A percentile compares a stretch with the other conserved stretches of the same genome.
phyloP scores from a whole-genome alignment of 2,888 invertebrate species.

The Oscheius sp. region DNA sequence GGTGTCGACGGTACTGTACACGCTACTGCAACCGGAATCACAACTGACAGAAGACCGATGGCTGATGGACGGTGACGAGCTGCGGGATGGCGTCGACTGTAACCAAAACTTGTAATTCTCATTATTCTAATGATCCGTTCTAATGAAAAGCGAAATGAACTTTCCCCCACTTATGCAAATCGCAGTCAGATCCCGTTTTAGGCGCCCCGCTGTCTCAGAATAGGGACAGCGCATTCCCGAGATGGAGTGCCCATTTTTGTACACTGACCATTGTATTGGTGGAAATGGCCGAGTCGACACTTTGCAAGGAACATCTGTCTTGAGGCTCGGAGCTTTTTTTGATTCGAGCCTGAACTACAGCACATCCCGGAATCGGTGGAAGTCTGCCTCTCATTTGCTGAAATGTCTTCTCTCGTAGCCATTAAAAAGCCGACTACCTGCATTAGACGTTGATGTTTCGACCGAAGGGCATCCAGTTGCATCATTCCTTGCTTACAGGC shows the following conservation, averaged over 20 bases:
- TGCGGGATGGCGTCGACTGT: slow-evolving; percentile 29
- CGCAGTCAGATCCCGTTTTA: slow-evolving; percentile 20
- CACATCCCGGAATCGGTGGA: slow-evolving; percentile 52
- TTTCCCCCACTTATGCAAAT: slow-evolving; percentile 18
- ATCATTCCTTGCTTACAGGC: slow-evolving; percentile 58
- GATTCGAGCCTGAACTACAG: slow-evolving; percentile 48
- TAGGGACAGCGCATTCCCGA: slow-evolving; percentile 18
- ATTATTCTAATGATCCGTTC: not conserved
- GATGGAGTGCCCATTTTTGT: slow-evolving; percentile 4
- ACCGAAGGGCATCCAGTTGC: slow-evolving; percentile 48
- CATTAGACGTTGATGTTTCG: slow-evolving; percentile 51
- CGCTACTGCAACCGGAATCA: slow-evolving; percentile 37
- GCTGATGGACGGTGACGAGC: slow-evolving; percentile 36
- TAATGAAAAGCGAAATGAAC: not conserved
- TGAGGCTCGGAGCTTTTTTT: slow-evolving; percentile 41
- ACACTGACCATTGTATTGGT: slow-evolving; percentile 24
- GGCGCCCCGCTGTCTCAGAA: slow-evolving; percentile 24
- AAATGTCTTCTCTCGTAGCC: slow-evolving; percentile 13
- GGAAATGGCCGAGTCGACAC: slow-evolving; percentile 51
- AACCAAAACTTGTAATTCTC: too few species aligned
- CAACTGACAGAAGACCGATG: slow-evolving; percentile 39
- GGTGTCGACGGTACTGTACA: slow-evolving; percentile 33
- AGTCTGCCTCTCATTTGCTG: slow-evolving; percentile 52
- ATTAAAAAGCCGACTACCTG: slow-evolving; percentile 37
- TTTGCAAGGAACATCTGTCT: slow-evolving; percentile 48